A percentile compares a stretch with the other conserved stretches of the same genome.
phyloP scores from a whole-genome alignment of 2,113 vertebrate species.

The Chauna torquata region DNA sequence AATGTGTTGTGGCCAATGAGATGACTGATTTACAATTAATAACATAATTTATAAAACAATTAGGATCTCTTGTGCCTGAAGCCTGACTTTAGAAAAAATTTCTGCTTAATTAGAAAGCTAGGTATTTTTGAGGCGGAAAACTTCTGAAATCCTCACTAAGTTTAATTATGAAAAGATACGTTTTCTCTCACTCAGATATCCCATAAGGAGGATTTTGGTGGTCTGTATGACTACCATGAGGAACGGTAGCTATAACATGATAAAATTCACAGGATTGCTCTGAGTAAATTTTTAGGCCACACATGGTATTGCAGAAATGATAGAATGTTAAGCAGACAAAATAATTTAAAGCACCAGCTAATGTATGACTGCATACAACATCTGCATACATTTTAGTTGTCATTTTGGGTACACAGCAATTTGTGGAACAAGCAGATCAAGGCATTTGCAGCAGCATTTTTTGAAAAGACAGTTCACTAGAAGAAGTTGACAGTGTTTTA shows the following conservation, averaged over 20 bases:
- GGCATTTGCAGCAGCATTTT: not conserved
- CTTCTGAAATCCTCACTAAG: not conserved
- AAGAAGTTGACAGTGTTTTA: conserved; percentile 8
- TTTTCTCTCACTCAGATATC: not conserved
- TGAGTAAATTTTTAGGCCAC: not conserved
- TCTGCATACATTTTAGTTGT: conserved; percentile 29
- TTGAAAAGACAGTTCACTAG: not conserved
- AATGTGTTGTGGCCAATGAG: not conserved
- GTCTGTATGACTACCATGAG: not conserved
- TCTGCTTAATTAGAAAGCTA: not conserved
- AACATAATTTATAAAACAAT: conserved; percentile 4
- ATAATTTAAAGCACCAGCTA: not conserved
- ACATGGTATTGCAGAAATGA: not conserved
- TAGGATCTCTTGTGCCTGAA: not conserved
- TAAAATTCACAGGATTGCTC: not conserved
- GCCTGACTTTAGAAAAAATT: not conserved
- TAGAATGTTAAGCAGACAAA: not conserved
- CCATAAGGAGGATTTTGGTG: not conserved
- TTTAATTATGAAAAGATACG: not conserved
- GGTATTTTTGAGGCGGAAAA: not conserved
- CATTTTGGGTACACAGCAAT: conserved; percentile 2
- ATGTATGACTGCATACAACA: not conserved
- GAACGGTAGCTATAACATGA: not conserved
- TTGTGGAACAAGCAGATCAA: conserved; percentile 46
- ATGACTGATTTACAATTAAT: conserved; percentile 12